Evolutionary conservation across 1,140 invertebrate genomes (phyloP), one percentile per base, ranked within the genome.

Genomic region (Caenorhabditis remanei): DNA sequence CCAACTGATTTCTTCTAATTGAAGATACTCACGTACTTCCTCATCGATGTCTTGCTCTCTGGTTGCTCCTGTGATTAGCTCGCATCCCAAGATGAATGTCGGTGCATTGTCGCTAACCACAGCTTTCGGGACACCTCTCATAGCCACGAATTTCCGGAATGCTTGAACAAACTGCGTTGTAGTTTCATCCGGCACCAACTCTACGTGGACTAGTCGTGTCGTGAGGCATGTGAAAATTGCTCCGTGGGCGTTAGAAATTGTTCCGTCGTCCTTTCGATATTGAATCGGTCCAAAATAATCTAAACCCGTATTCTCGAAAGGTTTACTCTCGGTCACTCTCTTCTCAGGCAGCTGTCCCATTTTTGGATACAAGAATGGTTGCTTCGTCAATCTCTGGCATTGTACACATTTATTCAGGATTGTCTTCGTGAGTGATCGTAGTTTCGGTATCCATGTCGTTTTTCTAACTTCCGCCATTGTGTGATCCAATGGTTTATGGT

Each of bases 1-100:
- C 93, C 93, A 93, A 2, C 63, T n/a, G 50, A 89, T 88, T 65
- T 40, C 21, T 58, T 16, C 7, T 19, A 58, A 58, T 7, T 19
- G 6, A 50, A 50, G 48, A 13, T 50, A 50, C 6, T 6, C 48
- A 6, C 13, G 6, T 13, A 50, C 48, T 50, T 50, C 48, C 6
- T 50, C 48, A 13, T 50, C 13, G 6, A 50, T 6, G 6, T 50
- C 48, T 7, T 7, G 6, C 13, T 9, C 11, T 21, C 8, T 41
- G 4, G 19, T 14, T 46, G 24, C 75, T 48, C 48, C 75, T 6
- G 19, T 24, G 40, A 82, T 8, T 6, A 82, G 2, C 16, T 24
- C 3, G 4, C 48, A 3, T 82, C 75, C 75, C 1, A 82, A n/a
- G 7, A 75, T 32, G 67, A 86, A 86, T 16, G 19, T 85, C 5